These are phyloP conservation scores for Ptilonorhynchus violaceus DNA, from an alignment of 2,113 vertebrate species.

Conservation along the genomic window DNA sequence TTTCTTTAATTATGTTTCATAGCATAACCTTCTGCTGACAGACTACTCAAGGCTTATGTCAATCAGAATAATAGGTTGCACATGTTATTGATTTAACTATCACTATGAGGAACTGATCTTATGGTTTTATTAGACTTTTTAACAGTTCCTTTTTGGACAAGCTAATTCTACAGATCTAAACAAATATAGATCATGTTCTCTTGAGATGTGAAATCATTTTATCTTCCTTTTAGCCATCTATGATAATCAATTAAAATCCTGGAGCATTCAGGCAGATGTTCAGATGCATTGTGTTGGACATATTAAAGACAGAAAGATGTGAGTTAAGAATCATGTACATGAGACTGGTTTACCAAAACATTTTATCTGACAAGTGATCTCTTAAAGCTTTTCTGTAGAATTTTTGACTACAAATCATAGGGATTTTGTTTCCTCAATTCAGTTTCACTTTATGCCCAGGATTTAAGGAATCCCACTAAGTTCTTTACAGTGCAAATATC, in stretches of 20 bases:
- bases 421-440: background rate
- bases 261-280: background rate
- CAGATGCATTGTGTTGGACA: background rate
- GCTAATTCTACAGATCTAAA: background rate
- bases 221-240: background rate
- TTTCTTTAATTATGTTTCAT: constrained; percentile 56
- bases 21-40: constrained; percentile 51
- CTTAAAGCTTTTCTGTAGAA: background rate
- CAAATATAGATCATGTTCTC: background rate
- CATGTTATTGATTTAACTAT: constrained; percentile 52
- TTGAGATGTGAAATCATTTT: background rate
- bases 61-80: constrained; percentile 49
- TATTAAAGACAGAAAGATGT: background rate
- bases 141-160: constrained; percentile 14
- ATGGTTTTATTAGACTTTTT: constrained; percentile 25
- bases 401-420: background rate
- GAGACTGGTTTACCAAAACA: background rate
- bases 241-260: constrained; percentile 13
- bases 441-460: background rate
- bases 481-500: background rate
- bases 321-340: background rate
- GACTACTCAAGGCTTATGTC: constrained; percentile 36
- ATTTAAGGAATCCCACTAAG: background rate
- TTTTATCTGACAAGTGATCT: background rate
- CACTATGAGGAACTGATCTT: constrained; percentile 27